These are phyloP conservation scores for Rhimphoctona megacephalus DNA, from an alignment of 2,888 invertebrate species.

Conservation along the genomic window DNA sequence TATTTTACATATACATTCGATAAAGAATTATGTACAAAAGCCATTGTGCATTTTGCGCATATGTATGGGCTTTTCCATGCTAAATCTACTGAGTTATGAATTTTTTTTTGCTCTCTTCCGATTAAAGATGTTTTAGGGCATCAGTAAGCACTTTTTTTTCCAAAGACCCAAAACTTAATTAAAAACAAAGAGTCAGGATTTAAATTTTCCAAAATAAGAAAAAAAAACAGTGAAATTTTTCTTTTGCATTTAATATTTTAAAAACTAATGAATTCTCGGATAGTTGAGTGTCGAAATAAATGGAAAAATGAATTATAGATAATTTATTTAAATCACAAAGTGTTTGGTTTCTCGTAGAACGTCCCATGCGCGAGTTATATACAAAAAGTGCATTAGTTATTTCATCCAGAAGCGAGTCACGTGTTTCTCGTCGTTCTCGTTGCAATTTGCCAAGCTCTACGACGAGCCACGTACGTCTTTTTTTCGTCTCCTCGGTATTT, in stretches of 20 bases:
- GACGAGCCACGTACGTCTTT: conserved; percentile 53
- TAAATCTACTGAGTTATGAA: not conserved
- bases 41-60: conserved; percentile 10
- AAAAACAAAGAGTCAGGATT: not conserved
- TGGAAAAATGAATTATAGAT: not conserved
- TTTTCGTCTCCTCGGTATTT: conserved; percentile 2
- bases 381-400: conserved; percentile 54
- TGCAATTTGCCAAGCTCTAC: conserved; percentile 50
- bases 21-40: conserved; percentile 1
- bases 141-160: not conserved
- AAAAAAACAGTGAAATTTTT: too few species aligned
- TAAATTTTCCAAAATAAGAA: too few species aligned
- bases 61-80: not conserved
- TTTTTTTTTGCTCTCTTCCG: not conserved
- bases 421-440: conserved; percentile 46
- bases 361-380: not conserved
- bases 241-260: not conserved
- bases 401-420: conserved; percentile 64
- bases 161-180: not conserved
- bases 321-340: not conserved
- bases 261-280: not conserved
- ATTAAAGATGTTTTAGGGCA: not conserved
- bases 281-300: not conserved
- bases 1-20: conserved; percentile 1
- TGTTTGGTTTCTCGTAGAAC: not conserved